A percentile compares a stretch with the other conserved stretches of the same genome.
phyloP scores from a whole-genome alignment of 1,140 invertebrate species.

The Cydia pomonella region DNA sequence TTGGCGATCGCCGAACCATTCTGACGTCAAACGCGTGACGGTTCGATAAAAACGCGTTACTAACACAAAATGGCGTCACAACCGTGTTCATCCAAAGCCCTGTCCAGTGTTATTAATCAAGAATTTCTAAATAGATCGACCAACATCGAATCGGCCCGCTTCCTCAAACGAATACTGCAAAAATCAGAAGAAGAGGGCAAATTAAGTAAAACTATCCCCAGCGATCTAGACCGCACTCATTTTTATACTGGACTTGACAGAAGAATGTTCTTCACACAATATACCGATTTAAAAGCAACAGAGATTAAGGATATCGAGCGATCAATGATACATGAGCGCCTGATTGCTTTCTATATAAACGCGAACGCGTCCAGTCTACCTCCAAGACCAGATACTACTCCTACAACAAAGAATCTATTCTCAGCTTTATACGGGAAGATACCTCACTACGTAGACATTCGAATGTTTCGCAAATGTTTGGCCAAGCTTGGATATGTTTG shows the following conservation, averaged over 20 bases:
- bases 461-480: slow-evolving; percentile 46
- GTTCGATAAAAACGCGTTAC: not conserved
- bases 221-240: not conserved
- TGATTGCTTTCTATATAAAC: not conserved
- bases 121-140: not conserved
- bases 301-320: not conserved
- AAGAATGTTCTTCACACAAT: not conserved
- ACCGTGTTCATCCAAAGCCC: not conserved
- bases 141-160: slow-evolving; percentile 4
- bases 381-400: slow-evolving; percentile 25
- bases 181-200: not conserved
- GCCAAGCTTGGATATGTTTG: slow-evolving; percentile 51
- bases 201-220: not conserved
- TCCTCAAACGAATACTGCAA: slow-evolving; percentile 2
- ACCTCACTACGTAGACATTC: slow-evolving; percentile 46
- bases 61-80: slow-evolving; percentile 1
- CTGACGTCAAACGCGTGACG: not conserved
- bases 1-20: not conserved
- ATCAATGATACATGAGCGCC: not conserved
- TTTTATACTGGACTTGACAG: slow-evolving; percentile 9
- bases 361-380: not conserved
- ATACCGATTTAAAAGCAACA: not conserved
- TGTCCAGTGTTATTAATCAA: not conserved
- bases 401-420: slow-evolving; percentile 44
- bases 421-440: slow-evolving; percentile 35